Percentiles rank a stretch among this genome's conserved stretches.
Conservation (phyloP, 2,113 vertebrate species). For the Phylloscopus whistleri region DNA sequence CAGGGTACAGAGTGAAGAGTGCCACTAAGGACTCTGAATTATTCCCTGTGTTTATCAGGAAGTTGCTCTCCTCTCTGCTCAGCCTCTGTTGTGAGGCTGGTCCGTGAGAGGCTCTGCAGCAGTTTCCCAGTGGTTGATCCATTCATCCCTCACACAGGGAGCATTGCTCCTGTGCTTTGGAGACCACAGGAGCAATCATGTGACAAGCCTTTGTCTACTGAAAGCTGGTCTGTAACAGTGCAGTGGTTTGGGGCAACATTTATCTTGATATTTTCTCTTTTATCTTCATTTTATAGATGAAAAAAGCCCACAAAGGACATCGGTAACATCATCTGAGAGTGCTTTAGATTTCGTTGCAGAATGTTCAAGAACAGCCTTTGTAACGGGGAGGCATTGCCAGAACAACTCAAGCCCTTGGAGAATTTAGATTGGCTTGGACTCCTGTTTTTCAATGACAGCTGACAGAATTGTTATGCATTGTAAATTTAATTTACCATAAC, state of each 20-base stretch:
- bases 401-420: not conserved
- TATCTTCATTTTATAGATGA: not conserved
- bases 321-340: not conserved
- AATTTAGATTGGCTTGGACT: not conserved
- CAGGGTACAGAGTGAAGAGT: no score
- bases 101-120: not conserved
- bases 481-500: not conserved
- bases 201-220: not conserved
- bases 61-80: not conserved
- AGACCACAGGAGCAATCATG: fast-evolving
- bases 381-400: not conserved
- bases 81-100: not conserved
- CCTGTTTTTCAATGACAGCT: not conserved
- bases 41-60: not conserved
- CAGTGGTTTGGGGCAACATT: not conserved
- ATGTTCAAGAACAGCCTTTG: not conserved
- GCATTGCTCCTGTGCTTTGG: not conserved
- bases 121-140: no score
- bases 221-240: not conserved
- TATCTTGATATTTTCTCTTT: not conserved
- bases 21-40: not conserved
- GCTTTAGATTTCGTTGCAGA: not conserved
- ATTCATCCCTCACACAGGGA: no score
- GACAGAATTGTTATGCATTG: not conserved
- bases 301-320: not conserved